Evolutionary conservation across 2,888 invertebrate species (phyloP), one percentile per base, ranked within the genome.

Genomic region (Tenthredo notha): DNA sequence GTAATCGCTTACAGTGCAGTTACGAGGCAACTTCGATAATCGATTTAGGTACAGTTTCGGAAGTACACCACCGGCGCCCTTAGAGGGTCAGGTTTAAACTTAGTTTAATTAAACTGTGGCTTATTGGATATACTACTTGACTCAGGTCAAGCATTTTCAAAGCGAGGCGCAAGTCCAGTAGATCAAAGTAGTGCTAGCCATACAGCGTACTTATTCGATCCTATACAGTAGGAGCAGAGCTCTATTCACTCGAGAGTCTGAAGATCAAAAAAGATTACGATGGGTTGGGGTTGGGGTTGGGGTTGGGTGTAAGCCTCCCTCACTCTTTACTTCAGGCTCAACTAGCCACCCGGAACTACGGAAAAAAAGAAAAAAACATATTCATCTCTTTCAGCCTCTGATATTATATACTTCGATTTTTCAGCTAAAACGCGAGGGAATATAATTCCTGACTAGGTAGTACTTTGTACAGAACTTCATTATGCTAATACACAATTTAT

Each of bases 1-100:
- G 83, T 70, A 83, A 83, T 83, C 83, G 83, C 83, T 83, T 70
- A 83, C 67, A 65, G 83, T 70, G 83, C 83, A 83, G 83, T 83
- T 83, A 67, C 83, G 83, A 67, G 70, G 70, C 29, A 83, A 83
- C 43, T 83, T 83, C 67, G 83, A 70, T 83, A 83, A 83, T 83
- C 83, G 83, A 83, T 83, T 83, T 83, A 83, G 70, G 67, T 83
- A 70, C 83, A 83, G 70, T 83, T 83, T 83, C 70, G 70, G 83
- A 83, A 83, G 83, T 83, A 83, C 43, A 37, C 77, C 54, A 18
- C 33, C 61, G 3, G 40, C 37, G n/a, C 58, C 70, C 67, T 83
- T 47, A 47, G 50, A 83, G 70, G 67, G 67, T 83, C 43, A 67
- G 83, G 83, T 70, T 83, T 70, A 70, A 83, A 83, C 83, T 67